phyloP scores from a whole-genome alignment of 2,113 vertebrate species.

The Anhinga anhinga region DNA sequence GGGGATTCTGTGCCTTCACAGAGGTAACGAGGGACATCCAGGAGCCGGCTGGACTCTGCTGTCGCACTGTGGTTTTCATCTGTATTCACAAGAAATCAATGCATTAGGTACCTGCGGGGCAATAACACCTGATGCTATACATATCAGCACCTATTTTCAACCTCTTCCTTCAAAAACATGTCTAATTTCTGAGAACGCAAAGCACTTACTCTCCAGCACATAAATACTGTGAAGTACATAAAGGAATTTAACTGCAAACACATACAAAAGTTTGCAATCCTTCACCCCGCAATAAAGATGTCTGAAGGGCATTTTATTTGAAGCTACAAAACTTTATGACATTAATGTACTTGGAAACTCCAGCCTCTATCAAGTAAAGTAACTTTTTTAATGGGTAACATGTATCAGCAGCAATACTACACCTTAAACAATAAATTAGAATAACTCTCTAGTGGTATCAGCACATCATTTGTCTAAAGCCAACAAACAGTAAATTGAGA shows the following conservation, averaged over 20 bases:
- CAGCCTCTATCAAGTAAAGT: not conserved
- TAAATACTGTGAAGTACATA: not conserved
- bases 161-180: not conserved
- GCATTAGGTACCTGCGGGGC: not conserved
- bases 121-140: not conserved
- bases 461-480: not conserved
- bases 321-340: slow-evolving; percentile 17
- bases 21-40: slow-evolving; percentile 95
- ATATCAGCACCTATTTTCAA: not conserved
- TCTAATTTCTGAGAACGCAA: not conserved
- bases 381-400: not conserved
- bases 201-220: not conserved
- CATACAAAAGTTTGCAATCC: not conserved
- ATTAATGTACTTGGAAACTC: slow-evolving; percentile 12
- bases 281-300: not conserved
- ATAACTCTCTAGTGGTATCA: not conserved
- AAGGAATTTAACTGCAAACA: slow-evolving; percentile 1
- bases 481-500: not conserved
- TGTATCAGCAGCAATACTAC: not conserved
- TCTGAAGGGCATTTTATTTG: slow-evolving; percentile 37
- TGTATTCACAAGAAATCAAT: slow-evolving; percentile 64
- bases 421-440: not conserved
- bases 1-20: slow-evolving; percentile 97
- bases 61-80: slow-evolving; percentile 91
- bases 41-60: slow-evolving; percentile 91